Conservation (phyloP, 1,140 invertebrate species). For the Hycleus cichorii region DNA sequence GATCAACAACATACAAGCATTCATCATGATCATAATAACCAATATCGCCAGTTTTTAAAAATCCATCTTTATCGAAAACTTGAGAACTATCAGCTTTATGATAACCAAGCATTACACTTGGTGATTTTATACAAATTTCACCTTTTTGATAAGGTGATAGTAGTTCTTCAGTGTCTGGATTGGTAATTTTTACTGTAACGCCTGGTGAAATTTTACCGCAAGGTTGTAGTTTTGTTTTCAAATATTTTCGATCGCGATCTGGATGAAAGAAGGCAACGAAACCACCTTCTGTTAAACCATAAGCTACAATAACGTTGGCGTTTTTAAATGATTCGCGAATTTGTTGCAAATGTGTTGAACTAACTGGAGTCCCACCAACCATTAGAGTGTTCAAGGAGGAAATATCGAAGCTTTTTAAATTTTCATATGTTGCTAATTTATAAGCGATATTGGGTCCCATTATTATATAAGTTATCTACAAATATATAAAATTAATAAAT, state of each 20-base stretch:
- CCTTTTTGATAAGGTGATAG: not conserved
- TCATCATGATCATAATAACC: constrained; percentile 56
- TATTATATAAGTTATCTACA: too few species aligned
- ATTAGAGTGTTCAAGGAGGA: too few species aligned
- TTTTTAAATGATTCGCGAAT: too few species aligned
- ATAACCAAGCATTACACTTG: constrained; percentile 14
- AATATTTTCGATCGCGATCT: not conserved
- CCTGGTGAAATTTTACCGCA: constrained; percentile 1
- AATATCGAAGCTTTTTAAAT: too few species aligned
- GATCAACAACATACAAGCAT: constrained; percentile 58
- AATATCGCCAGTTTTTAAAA: constrained; percentile 68
- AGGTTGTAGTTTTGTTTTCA: not conserved
- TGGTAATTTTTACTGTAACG: constrained; percentile 15
- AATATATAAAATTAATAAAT: too few species aligned
- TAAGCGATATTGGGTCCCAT: too few species aligned
- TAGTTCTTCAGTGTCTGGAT: constrained; percentile 17
- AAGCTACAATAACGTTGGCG: too few species aligned
- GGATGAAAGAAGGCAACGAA: not conserved
- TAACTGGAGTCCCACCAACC: too few species aligned
- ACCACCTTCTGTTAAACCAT: not conserved
- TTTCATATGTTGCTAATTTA: too few species aligned
- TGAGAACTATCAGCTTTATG: constrained; percentile 22
- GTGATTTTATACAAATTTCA: constrained; percentile 16
- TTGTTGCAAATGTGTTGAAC: too few species aligned
- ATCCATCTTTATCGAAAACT: constrained; percentile 54